Conservation (phyloP, 2,797 vertebrate genomes). For the Pangasius krempfi region DNA sequence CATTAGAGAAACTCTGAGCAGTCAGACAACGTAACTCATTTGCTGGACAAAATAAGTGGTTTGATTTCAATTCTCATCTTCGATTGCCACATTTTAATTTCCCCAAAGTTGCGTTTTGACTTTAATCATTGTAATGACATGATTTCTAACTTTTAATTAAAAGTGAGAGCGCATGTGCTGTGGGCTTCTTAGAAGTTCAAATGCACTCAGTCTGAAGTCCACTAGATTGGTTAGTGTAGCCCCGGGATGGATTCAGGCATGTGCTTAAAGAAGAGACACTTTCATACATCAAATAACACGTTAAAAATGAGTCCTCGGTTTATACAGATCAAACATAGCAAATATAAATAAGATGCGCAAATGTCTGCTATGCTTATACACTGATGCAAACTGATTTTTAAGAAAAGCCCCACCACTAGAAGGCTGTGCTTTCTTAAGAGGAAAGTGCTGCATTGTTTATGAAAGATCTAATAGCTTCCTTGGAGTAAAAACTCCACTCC, state of each 20-base stretch:
- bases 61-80: constrained; percentile 58
- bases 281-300: constrained; percentile 45
- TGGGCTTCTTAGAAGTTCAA: constrained; percentile 51
- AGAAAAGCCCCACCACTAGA: constrained; percentile 7
- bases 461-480: neutral
- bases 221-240: constrained; percentile 50
- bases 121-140: constrained; percentile 63
- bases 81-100: constrained; percentile 55
- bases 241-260: constrained; percentile 49
- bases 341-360: constrained; percentile 7
- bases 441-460: constrained; percentile 9
- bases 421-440: constrained; percentile 35
- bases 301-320: neutral
- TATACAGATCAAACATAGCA: neutral
- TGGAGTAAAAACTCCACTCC: constrained; percentile 42
- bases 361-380: neutral
- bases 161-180: constrained; percentile 50
- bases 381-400: neutral
- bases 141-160: constrained; percentile 65
- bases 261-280: constrained; percentile 55
- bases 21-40: constrained; percentile 60
- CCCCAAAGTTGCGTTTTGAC: constrained; percentile 54
- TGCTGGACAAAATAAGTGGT: constrained; percentile 60
- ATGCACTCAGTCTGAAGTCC: constrained; percentile 46
- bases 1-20: constrained; percentile 57